These are phyloP conservation scores for Prorops nasuta DNA, from an alignment of 1,140 invertebrate species.

Conservation along the genomic window DNA sequence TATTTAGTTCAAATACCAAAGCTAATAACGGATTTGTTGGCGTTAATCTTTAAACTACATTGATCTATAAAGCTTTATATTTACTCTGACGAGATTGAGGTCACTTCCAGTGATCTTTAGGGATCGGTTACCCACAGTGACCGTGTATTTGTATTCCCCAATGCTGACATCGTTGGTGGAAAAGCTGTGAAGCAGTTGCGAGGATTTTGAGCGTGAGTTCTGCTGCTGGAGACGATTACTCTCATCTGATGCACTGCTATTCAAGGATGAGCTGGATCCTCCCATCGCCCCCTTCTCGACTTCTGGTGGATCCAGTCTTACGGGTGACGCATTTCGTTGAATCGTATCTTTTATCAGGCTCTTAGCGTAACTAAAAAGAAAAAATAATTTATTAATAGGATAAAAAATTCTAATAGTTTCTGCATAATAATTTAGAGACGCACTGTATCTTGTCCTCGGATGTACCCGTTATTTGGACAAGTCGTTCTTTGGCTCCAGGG, in stretches of 20 bases:
- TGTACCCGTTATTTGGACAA: constrained; percentile 90
- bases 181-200: constrained; percentile 74
- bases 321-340: constrained; percentile 85
- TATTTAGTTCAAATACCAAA: constrained; percentile 4
- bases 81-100: constrained; percentile 78
- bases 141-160: constrained; percentile 84
- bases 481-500: constrained; percentile 86
- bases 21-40: constrained; percentile 6
- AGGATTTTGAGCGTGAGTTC: constrained; percentile 37
- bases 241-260: constrained; percentile 75
- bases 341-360: constrained; percentile 91
- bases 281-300: constrained; percentile 62
- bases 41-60: too few relatives aligned
- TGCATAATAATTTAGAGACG: too few relatives aligned
- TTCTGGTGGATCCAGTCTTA: constrained; percentile 64
- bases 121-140: constrained; percentile 74
- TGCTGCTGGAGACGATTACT: constrained; percentile 52
- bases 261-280: constrained; percentile 66
- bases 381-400: constrained; percentile 8
- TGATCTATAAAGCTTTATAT: constrained; percentile 28
- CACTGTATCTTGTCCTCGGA: constrained; percentile 89
- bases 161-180: constrained; percentile 80
- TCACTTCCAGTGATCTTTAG: constrained; percentile 82
- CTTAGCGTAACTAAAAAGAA: constrained; percentile 72
- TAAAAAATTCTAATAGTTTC: too few relatives aligned